Evolutionary conservation across 2,797 vertebrate genomes (phyloP), one percentile per base, ranked within the genome.

Genomic region (Hydrolagus colliei): DNA sequence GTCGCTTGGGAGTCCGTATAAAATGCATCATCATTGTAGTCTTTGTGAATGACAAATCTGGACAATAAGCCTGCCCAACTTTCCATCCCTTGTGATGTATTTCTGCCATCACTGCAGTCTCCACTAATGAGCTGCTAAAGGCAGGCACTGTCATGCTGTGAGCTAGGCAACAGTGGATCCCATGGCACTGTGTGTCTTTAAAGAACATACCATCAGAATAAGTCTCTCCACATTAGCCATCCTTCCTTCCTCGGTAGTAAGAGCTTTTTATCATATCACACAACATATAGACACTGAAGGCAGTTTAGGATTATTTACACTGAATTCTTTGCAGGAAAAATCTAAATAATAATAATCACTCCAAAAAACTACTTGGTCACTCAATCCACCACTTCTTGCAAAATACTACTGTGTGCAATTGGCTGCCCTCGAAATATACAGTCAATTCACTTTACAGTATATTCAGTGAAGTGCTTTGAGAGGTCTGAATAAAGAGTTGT

Each of bases 91-190:
- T 71, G 65, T 84, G 65, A 68, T n/a, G 61, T 59, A 61, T 77
- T 77, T 71, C 61, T 77, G 52, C 75, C 75, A 59, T 84, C 65
- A 35, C 79, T 84, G 79, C 8, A 16, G 65, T 84, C 79, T 84
- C 79, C 65, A 84, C 79, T 68, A 68, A 84, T 84, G 79, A 71
- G 79, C 79, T 84, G 79, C 79, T 84, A 84, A 52, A 84, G 79
- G 32, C 79, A 68, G 27, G 68, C 65, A 84, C 32, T 84, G 52
- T 71, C 32, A 41, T n/a, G 32, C 79, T 84, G 63, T 71, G 79
- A 35, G 16, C 79, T 84, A 84, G 68, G 68, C 65, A 84, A 84
- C 27, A 84, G 14, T 32, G 68, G 79, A 52, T 84, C 79, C 79
- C 79, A 71, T 68, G 79, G 27, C 79, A 84, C 16, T 20, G 62